Conservation (phyloP, 2,113 vertebrate species). For the Engraulis encrasicolus region DNA sequence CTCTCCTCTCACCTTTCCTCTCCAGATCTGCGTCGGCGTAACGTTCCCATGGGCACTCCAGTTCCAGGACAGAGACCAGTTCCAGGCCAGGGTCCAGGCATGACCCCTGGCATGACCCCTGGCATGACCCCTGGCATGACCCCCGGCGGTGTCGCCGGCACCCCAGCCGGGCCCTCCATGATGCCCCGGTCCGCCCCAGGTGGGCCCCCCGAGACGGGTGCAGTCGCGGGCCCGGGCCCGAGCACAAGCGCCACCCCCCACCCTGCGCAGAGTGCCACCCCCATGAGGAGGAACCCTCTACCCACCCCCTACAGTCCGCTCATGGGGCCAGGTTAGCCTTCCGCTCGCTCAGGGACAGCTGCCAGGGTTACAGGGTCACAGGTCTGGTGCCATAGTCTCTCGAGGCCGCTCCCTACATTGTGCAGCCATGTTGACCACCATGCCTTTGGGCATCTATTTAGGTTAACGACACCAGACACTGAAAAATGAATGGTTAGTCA, state of each 20-base stretch:
- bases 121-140: no score
- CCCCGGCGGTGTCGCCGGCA: no score
- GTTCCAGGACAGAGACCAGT: conserved; percentile 59
- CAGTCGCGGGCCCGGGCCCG: no score
- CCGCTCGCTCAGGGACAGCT: not conserved
- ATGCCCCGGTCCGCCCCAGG: conserved; percentile 79
- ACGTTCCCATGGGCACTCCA: conserved; percentile 77
- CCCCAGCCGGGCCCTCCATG: conserved; percentile 56
- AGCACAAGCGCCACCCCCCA: conserved; percentile 66
- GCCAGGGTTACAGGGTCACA: not conserved
- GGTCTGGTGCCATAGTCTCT: no score
- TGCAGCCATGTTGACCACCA: no score
- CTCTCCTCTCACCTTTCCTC: conserved; percentile 65
- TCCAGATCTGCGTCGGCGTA: conserved; percentile 91
- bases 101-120: no score
- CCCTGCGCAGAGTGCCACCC: conserved; percentile 67
- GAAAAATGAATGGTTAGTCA: no score
- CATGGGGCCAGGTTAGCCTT: conserved; percentile 82
- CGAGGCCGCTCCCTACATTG: no score
- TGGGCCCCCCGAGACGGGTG: conserved; percentile 84
- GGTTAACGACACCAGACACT: no score
- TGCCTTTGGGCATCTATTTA: no score
- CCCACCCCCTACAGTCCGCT: conserved; percentile 83
- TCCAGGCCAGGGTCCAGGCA: conserved; percentile 59
- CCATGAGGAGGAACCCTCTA: conserved; percentile 74